These are phyloP conservation scores for Enoplosus armatus DNA, from an alignment of 2,797 vertebrate species.

Conservation along the genomic window DNA sequence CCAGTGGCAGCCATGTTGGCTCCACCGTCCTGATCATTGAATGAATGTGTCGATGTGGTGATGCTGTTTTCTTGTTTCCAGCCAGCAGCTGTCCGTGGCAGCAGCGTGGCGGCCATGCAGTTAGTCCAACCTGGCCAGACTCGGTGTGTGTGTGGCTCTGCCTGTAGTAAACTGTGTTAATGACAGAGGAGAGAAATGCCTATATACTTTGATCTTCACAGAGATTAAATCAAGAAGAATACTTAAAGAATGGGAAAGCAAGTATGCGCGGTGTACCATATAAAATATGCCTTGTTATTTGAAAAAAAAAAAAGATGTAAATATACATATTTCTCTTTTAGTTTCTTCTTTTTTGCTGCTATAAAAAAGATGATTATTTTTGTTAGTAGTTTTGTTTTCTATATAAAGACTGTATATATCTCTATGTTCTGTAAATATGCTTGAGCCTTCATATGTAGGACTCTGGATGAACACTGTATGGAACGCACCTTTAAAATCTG, in stretches of 20 bases:
- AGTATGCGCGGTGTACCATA: constrained; percentile 80
- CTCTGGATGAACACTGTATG: constrained; percentile 87
- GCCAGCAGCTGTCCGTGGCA: constrained; percentile 28
- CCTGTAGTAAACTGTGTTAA: constrained; percentile 56
- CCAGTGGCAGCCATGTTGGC: constrained; percentile 65
- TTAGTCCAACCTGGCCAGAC: constrained; percentile 52
- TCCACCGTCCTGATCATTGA: constrained; percentile 51
- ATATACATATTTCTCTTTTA: constrained; percentile 83
- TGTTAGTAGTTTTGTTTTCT: constrained; percentile 86
- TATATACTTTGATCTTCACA: constrained; percentile 70
- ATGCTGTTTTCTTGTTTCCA: constrained; percentile 43
- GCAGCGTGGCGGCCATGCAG: constrained; percentile 30
- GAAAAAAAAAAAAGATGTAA: constrained; percentile 80
- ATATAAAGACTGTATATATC: constrained; percentile 84
- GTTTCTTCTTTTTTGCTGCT: constrained; percentile 86
- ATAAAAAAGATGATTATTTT: constrained; percentile 88
- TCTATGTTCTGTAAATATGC: constrained; percentile 85
- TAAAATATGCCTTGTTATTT: constrained; percentile 85
- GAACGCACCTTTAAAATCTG: constrained; percentile 86
- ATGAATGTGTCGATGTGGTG: constrained; percentile 57
- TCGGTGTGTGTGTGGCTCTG: constrained; percentile 47
- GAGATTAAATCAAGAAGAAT: constrained; percentile 72
- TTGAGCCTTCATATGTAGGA: constrained; percentile 85
- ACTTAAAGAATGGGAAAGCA: constrained; percentile 80
- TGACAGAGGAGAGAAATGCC: constrained; percentile 56